phyloP scores from a whole-genome alignment of 2,113 vertebrate species.

The Trogon melanurus region DNA sequence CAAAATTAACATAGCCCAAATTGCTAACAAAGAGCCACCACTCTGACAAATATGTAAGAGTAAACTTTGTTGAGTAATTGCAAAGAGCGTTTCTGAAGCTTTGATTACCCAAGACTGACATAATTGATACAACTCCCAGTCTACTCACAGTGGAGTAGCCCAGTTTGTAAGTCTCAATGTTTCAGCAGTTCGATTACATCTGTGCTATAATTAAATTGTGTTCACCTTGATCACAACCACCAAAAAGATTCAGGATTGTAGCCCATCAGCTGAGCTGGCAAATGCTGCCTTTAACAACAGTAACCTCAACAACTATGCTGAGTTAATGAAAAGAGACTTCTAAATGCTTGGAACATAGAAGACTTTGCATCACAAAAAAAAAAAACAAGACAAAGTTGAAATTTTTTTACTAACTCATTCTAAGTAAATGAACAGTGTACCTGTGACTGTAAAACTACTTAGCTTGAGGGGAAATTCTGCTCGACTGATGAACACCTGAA shows the following conservation, averaged over 20 bases:
- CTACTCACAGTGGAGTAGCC: background rate
- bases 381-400: background rate
- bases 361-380: background rate
- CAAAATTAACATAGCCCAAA: background rate
- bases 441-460: background rate
- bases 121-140: background rate
- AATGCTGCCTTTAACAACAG: background rate
- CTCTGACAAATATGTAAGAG: background rate
- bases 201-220: background rate
- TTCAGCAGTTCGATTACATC: background rate
- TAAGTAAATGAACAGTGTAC: background rate
- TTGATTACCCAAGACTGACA: background rate
- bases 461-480: conserved; percentile 16
- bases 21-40: background rate
- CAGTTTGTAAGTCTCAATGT: background rate
- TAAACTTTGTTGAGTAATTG: background rate
- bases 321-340: background rate
- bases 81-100: background rate
- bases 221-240: background rate
- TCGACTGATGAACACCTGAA: background rate
- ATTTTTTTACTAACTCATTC: background rate
- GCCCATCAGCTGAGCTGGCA: background rate
- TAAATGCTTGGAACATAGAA: background rate
- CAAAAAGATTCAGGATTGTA: background rate
- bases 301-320: background rate